These are phyloP conservation scores for Ophion costatus DNA, from an alignment of 2,888 invertebrate genomes.

Conservation along the genomic window DNA sequence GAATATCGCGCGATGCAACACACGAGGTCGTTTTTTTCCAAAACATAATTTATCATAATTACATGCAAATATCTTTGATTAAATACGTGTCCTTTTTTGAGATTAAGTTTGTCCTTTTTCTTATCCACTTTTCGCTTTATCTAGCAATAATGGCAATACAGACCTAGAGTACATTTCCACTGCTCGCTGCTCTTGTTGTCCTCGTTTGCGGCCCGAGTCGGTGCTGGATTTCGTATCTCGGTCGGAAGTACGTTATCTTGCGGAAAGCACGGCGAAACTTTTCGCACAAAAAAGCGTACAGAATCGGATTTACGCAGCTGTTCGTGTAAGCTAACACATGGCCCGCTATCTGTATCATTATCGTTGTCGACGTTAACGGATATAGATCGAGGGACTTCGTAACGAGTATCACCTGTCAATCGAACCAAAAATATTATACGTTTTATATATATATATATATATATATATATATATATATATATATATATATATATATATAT, in stretches of 20 bases:
- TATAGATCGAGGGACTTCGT: conserved; percentile 90
- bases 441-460: not conserved
- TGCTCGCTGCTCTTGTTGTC: conserved; percentile 88
- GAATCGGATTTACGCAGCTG: conserved; percentile 96
- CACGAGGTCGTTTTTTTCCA: too few species aligned
- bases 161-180: conserved; percentile 87
- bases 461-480: too few species aligned
- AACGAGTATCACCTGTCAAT: conserved; percentile 90
- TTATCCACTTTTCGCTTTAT: not conserved
- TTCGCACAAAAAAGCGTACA: conserved; percentile 97
- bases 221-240: conserved; percentile 84
- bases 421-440: conserved; percentile 22
- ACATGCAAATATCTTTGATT: too few species aligned
- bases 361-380: conserved; percentile 87
- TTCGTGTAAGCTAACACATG: conserved; percentile 96
- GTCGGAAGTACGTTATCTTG: conserved; percentile 87
- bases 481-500: not conserved
- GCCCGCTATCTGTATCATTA: conserved; percentile 90
- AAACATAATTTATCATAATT: too few species aligned
- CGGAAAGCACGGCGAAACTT: conserved; percentile 96
- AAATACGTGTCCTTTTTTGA: not conserved
- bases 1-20: too few species aligned
- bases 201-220: conserved; percentile 86
- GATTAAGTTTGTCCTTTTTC: not conserved
- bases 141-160: conserved; percentile 73